Evolutionary conservation across 2,888 invertebrate species (phyloP).

Genomic region (Drosophila kuntzei): DNA sequence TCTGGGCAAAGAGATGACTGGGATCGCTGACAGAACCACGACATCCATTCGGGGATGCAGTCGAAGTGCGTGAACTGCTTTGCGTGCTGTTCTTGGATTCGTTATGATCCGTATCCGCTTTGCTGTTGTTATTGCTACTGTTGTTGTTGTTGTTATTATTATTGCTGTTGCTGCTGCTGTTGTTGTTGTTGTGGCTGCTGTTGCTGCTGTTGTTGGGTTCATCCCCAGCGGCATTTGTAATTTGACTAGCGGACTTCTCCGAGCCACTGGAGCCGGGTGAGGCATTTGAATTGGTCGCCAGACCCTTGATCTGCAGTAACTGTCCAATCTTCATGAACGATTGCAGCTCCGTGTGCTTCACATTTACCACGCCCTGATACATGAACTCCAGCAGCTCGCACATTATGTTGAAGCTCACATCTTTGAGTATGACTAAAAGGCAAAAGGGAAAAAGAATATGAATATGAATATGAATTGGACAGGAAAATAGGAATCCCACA

Average conservation of each 20-base stretch:
- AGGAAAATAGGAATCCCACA: neutral
- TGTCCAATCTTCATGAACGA: conserved; percentile 86
- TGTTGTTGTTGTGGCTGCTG: conserved; percentile 40
- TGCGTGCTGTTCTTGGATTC: conserved; percentile 50
- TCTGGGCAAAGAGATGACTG: conserved; percentile 47
- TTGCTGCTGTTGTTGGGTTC: conserved; percentile 51
- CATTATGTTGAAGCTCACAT: conserved; percentile 87
- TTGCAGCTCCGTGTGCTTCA: conserved; percentile 86
- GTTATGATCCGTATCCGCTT: conserved; percentile 52
- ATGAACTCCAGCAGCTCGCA: conserved; percentile 87
- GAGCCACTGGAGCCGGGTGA: conserved; percentile 72
- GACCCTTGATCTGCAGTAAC: conserved; percentile 85
- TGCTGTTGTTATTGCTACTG: conserved; percentile 40
- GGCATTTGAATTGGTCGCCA: conserved; percentile 83
- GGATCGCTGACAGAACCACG: conserved; percentile 30
- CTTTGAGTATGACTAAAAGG: conserved; percentile 86
- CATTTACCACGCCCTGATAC: conserved; percentile 88
- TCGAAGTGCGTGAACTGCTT: conserved; percentile 67
- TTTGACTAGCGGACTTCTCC: conserved; percentile 78
- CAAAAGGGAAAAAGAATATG: neutral
- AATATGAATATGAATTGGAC: neutral
- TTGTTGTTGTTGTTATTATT: conserved; percentile 32
- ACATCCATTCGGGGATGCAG: conserved; percentile 64
- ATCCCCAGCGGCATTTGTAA: conserved; percentile 50
- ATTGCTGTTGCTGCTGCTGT: conserved; percentile 42